These are phyloP conservation scores for Mystacornis crossleyi DNA, from an alignment of 2,113 vertebrate genomes.

Conservation along the genomic window DNA sequence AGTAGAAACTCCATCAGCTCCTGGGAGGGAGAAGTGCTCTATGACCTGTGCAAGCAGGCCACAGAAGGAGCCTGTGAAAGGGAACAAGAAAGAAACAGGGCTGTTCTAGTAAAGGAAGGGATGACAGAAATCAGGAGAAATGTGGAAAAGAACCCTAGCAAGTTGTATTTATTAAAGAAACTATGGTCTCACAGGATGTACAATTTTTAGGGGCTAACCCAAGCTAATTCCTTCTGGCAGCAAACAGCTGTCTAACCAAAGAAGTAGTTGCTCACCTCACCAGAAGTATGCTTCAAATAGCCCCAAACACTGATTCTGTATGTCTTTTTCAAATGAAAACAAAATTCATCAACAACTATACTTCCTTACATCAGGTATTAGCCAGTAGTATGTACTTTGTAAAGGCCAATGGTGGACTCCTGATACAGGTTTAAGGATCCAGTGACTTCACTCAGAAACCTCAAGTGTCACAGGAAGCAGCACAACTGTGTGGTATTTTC, in stretches of 20 bases:
- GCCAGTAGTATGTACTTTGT: not conserved
- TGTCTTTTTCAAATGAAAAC: not conserved
- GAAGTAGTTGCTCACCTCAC: not conserved
- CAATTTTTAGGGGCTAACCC: not conserved
- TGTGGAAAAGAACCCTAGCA: not conserved
- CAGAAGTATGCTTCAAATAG: not conserved
- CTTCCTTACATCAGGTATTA: not conserved
- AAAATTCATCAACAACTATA: not conserved
- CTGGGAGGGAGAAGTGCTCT: not conserved
- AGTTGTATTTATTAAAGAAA: not conserved
- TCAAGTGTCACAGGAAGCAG: not conserved
- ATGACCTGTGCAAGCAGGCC: not conserved
- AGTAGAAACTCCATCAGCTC: not conserved
- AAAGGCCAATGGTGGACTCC: not conserved
- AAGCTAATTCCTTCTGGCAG: not conserved
- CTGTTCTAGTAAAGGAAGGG: not conserved
- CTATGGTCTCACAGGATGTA: not conserved
- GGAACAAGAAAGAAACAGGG: not conserved
- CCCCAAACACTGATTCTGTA: fast-evolving
- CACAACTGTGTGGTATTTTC: not conserved
- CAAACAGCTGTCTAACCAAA: not conserved
- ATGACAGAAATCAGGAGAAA: not conserved
- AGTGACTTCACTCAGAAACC: not conserved
- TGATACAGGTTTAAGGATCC: not conserved
- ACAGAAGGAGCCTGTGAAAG: not conserved